Percentiles rank a stretch among this genome's conserved stretches.
phyloP scores from a whole-genome alignment of 2,797 vertebrate genomes.

The Heterohyrax brucei region DNA sequence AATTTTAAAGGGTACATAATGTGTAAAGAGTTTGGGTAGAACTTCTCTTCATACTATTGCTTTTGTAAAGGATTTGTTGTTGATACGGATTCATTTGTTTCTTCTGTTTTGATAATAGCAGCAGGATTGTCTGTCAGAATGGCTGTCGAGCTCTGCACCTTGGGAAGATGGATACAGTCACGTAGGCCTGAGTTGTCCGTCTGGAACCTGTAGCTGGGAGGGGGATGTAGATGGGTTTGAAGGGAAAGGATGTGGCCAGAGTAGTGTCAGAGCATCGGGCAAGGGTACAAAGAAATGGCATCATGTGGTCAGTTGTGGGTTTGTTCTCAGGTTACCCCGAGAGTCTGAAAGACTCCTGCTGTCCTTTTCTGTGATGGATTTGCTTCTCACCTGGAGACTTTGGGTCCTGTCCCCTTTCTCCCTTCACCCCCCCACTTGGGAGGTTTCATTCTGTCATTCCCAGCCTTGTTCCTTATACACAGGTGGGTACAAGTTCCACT shows the following conservation, averaged over 20 bases:
- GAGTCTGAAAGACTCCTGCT: conserved; percentile 14
- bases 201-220: background rate
- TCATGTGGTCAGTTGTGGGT: background rate
- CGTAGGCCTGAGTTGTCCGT: background rate
- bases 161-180: conserved; percentile 43
- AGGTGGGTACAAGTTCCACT: background rate
- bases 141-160: conserved; percentile 82
- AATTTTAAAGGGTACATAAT: conserved; percentile 91
- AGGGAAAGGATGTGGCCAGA: background rate
- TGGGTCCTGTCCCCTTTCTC: background rate
- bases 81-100: conserved; percentile 83
- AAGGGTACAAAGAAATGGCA: background rate
- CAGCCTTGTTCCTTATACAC: background rate
- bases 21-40: conserved; percentile 90
- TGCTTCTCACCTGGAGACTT: conserved; percentile 27
- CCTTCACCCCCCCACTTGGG: background rate
- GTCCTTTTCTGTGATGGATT: conserved; percentile 81
- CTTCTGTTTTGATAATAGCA: conserved; percentile 86
- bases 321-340: conserved; percentile 31
- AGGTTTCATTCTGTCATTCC: background rate
- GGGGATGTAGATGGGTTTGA: background rate
- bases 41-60: conserved; percentile 87
- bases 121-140: conserved; percentile 86
- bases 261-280: background rate
- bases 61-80: conserved; percentile 85